Evolutionary conservation across 2,797 vertebrate species (phyloP), one percentile per base, ranked within the genome.

Genomic region (Malacoraja senta): DNA sequence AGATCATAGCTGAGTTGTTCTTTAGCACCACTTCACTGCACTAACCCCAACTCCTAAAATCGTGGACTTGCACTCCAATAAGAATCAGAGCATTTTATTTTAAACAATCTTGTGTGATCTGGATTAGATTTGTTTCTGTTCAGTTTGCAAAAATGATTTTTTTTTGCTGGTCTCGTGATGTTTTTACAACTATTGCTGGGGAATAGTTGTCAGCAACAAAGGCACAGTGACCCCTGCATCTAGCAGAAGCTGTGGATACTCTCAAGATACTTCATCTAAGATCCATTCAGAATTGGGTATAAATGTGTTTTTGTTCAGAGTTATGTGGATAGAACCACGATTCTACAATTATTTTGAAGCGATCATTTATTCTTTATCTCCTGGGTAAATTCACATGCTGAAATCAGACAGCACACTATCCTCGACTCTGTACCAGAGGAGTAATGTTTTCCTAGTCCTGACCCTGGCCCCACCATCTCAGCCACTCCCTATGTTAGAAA

Each of bases 161-260:
- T 35, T 35, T 88, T 35, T 32, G 29, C n/a, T 68, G 17, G 84
- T 1, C 17, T 68, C n/a, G 68, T 68, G 21, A 65, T 65, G 32
- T n/a, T 15, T 32, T 35, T 88, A 3, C 84, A 68, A 58, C 17
- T 68, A 8, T 88, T 88, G 84, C 63, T 35, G 32, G 17, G 84
- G n/a, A 68, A 61, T n/a, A 84, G 26, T 61, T 84, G 26, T 84
- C 58, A 83, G 53, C 21, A 61, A 83, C 81, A 83, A 83, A 83
- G 81, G 29, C 58, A 88, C 32, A 32, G n/a, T 32, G 65, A 35
- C n/a, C 61, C 15, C 15, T 88, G 61, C 58, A 65, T 65, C 35
- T 65, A 65, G 15, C 84, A 65, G 84, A 35, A n/a, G 29, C 29
- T 3, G 32, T 8, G 61, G 15, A 32, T 15, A 32, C 61, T 88